Conservation (phyloP, 92 coral and sea anemone genomes). For the Siderastrea siderea region DNA sequence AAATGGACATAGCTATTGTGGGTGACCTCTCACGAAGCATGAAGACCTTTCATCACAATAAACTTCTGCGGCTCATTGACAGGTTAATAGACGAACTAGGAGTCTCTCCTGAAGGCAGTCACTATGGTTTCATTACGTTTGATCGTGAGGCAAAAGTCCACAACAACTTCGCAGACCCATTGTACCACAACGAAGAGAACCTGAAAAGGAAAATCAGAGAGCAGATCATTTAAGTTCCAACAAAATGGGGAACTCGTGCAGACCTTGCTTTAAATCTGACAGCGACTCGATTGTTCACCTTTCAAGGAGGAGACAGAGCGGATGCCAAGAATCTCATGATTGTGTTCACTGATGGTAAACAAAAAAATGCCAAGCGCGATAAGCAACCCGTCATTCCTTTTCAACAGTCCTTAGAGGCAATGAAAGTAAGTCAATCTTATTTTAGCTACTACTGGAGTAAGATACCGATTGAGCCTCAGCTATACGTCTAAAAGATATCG, state of each 20-base stretch:
- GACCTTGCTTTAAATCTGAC: slow-evolving; percentile 8
- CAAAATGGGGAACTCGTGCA: slow-evolving; percentile 14
- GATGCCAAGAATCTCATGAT: slow-evolving; percentile 4
- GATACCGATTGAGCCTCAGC: no score
- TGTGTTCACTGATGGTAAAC: slow-evolving; percentile 18
- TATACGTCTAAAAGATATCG: no score
- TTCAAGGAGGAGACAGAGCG: slow-evolving; percentile 10
- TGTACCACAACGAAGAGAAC: neutral
- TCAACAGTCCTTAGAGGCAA: neutral
- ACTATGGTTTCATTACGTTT: slow-evolving; percentile 8
- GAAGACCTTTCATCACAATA: neutral
- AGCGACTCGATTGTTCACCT: neutral
- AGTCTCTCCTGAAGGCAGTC: slow-evolving; percentile 6
- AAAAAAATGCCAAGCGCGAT: neutral
- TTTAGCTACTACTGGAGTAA: neutral
- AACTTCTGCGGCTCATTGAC: neutral
- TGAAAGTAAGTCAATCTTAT: neutral
- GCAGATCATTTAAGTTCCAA: neutral
- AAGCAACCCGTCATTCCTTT: no score
- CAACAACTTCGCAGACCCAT: neutral
- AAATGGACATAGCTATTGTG: slow-evolving; percentile 12
- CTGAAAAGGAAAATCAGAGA: neutral
- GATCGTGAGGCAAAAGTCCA: neutral
- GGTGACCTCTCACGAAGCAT: slow-evolving; percentile 23
- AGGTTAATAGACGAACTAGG: neutral